Evolutionary conservation across 2,113 vertebrate genomes (phyloP).

Genomic region (Syrmaticus mikado): DNA sequence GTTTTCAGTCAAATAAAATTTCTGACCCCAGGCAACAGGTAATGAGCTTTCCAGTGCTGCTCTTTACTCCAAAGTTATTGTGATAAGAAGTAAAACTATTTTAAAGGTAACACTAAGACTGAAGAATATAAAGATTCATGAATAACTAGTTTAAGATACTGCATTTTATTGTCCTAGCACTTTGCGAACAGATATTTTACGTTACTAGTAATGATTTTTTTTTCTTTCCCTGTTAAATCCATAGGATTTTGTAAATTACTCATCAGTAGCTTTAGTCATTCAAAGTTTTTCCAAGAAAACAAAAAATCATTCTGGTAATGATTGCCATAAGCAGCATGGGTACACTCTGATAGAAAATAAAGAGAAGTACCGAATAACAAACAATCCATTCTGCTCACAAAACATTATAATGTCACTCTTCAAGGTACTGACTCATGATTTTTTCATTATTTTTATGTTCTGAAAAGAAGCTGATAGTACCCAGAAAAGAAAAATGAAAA

Average conservation of each 20-base stretch:
- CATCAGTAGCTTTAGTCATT: neutral
- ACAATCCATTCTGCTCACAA: neutral
- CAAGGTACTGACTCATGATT: too few species aligned
- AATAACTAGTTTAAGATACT: neutral
- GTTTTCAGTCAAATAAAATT: neutral
- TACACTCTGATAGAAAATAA: neutral
- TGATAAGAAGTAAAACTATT: neutral
- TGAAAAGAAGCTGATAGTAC: too few species aligned
- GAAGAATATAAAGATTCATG: neutral
- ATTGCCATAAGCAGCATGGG: neutral
- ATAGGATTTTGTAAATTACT: neutral
- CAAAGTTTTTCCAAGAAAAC: neutral
- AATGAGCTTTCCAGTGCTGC: neutral
- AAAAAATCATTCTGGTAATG: neutral
- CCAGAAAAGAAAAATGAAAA: too few species aligned
- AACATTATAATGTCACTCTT: neutral
- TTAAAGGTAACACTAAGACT: neutral
- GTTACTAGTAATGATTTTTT: neutral
- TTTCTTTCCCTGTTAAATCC: neutral
- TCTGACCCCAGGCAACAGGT: neutral
- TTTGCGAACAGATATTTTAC: neutral
- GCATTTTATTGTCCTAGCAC: neutral
- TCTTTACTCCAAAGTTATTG: neutral
- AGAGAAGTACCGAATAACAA: neutral
- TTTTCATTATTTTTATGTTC: too few species aligned